These are phyloP conservation scores for Zhuqinia jingwanae DNA, from an alignment of 2,888 invertebrate species.

Conservation along the genomic window DNA sequence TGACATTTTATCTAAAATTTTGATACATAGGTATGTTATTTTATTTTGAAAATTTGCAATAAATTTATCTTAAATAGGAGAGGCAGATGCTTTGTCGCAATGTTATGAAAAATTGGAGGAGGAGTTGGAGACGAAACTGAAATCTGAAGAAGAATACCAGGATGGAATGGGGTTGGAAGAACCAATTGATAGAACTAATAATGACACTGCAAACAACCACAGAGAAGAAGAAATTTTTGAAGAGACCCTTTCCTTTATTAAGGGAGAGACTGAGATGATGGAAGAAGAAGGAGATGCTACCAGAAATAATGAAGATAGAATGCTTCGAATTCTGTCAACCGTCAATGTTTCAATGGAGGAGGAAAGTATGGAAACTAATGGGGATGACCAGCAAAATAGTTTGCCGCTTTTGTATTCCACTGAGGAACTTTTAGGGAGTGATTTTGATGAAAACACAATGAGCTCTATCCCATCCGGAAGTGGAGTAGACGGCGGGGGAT, in stretches of 20 bases:
- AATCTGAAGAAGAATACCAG: background rate
- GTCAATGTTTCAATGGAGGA: background rate
- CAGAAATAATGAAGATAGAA: background rate
- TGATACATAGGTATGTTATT: too few species aligned
- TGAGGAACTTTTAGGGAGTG: background rate
- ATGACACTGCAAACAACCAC: background rate
- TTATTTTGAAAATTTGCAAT: background rate
- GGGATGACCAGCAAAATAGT: background rate
- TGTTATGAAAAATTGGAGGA: background rate
- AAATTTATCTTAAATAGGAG: background rate
- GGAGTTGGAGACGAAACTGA: background rate
- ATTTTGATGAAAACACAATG: background rate
- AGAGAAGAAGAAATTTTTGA: too few species aligned
- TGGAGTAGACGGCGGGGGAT: too few species aligned
- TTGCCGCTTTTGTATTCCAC: background rate
- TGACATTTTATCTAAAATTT: too few species aligned
- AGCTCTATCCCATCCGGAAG: background rate
- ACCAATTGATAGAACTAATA: too few species aligned
- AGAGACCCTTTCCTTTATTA: too few species aligned
- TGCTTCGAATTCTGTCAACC: background rate
- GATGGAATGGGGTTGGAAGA: background rate
- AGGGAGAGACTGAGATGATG: too few species aligned
- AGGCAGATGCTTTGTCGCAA: background rate
- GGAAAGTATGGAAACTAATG: too few species aligned
- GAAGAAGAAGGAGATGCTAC: too few species aligned